Base-by-base conservation (phyloP, 37 sponge, comb jelly and placozoan genomes). In the Hexactinellida sp. region DNA sequence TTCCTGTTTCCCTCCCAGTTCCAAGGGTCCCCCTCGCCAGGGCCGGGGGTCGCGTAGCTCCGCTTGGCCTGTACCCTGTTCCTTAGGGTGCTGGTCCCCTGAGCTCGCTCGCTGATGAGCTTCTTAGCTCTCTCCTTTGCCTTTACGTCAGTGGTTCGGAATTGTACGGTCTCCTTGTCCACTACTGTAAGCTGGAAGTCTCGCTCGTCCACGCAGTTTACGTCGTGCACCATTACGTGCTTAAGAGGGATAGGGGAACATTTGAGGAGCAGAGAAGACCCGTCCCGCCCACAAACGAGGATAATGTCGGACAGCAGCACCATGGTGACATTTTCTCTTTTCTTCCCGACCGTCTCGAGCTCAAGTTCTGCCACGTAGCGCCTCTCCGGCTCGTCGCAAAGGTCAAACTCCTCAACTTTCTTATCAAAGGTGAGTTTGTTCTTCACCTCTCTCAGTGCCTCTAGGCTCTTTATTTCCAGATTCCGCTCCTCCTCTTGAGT, bases 1-100 rank as follows among this genome's bases (percentile, higher is more conserved):
- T 63, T 63, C 76, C 30, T 63, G 32, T 28, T 23, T n/a, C 30
- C 28, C 30, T 63, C 76, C 76, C 76, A 63, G 34, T 32, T n/a
- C 25, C 34, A 23, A 32, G 32, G 32, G 32, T 28, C 76, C 76
- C 34, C 76, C 34, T 63, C 34, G 5, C 32, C 32, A 63, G 76
- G 13, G 5, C 76, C 30, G 25, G 76, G 76, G 34, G 21, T 63
- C 76, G 76, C 13, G 76, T 21, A 63, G 76, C 76, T 63, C 34
- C 76, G 3, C 30, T 63, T 63, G 76, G 76, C 76, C 76, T 63
- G 76, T 23, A 63, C 76, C 76, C 76, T 63, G 76, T 23, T 63
- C 30, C 76, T 63, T 23, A 63, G 28, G 30, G 76, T 63, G 32
- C 5, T 63, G 34, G 76, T 23, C 25, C 76, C 76, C 76, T 28